Percentiles rank a stretch among this genome's conserved stretches.
These are phyloP conservation scores for Plecturocebus donacophilus DNA, from an alignment of 2,113 vertebrate species.

Conservation along the genomic window DNA sequence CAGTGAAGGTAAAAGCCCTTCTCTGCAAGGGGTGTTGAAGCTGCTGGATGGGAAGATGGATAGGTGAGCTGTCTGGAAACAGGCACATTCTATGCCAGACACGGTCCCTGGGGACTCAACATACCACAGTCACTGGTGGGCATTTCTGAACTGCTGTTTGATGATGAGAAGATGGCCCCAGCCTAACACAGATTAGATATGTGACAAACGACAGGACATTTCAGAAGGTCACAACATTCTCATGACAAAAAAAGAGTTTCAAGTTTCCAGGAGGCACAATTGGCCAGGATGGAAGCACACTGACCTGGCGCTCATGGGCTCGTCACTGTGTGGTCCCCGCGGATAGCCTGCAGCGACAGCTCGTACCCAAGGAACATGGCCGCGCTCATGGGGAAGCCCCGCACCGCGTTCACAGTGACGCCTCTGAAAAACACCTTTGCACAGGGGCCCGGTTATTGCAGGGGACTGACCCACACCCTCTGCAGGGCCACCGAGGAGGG, in stretches of 20 bases:
- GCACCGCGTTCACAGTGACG: constrained; percentile 89
- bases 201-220: background rate
- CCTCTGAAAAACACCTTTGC: constrained; percentile 97
- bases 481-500: background rate
- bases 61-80: fast-evolving
- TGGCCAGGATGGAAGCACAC: background rate
- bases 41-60: background rate
- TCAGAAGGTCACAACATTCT: background rate
- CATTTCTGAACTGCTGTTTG: background rate
- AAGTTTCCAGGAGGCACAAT: background rate
- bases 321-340: constrained; percentile 79
- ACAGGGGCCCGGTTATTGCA: background rate
- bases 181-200: background rate
- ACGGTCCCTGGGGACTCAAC: background rate
- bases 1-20: background rate
- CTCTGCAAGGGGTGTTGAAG: background rate
- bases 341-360: constrained; percentile 92
- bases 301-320: constrained; percentile 84
- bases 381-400: constrained; percentile 96
- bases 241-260: background rate
- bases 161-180: background rate
- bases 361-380: constrained; percentile 98
- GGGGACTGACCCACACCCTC: background rate
- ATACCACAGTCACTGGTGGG: background rate
- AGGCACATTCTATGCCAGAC: background rate